These are phyloP conservation scores for Crocidura indochinensis DNA, from an alignment of 2,797 vertebrate species.

Conservation along the genomic window DNA sequence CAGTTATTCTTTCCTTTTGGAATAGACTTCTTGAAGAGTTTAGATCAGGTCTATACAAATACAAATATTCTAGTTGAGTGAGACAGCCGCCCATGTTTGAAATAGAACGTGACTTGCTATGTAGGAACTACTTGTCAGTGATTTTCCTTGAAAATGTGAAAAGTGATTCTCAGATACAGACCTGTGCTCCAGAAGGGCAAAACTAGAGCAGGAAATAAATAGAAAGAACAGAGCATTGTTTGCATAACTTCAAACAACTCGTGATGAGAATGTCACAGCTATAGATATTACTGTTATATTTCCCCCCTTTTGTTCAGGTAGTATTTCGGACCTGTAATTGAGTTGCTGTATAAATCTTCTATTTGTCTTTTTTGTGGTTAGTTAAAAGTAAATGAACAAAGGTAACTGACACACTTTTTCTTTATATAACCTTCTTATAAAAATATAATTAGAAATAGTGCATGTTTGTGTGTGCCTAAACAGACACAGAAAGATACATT, in stretches of 20 bases:
- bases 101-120: slow-evolving; percentile 56
- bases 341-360: neutral
- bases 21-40: slow-evolving; percentile 43
- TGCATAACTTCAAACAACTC: neutral
- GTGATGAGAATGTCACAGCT: neutral
- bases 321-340: neutral
- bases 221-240: neutral
- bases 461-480: too few relatives aligned
- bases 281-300: neutral
- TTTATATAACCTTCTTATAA: slow-evolving; percentile 3
- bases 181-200: neutral
- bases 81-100: slow-evolving; percentile 60
- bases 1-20: slow-evolving; percentile 58
- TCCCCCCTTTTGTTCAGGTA: neutral
- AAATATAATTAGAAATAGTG: neutral
- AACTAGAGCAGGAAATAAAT: neutral
- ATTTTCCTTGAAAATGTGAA: slow-evolving; percentile 69
- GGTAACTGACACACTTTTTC: neutral
- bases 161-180: slow-evolving; percentile 42
- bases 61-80: slow-evolving; percentile 63
- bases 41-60: slow-evolving; percentile 40
- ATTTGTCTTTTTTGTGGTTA: neutral
- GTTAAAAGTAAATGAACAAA: slow-evolving; percentile 20
- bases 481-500: neutral
- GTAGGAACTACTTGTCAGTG: slow-evolving; percentile 64